phyloP scores from a whole-genome alignment of 2,797 vertebrate species.

The Molossus molossus region DNA sequence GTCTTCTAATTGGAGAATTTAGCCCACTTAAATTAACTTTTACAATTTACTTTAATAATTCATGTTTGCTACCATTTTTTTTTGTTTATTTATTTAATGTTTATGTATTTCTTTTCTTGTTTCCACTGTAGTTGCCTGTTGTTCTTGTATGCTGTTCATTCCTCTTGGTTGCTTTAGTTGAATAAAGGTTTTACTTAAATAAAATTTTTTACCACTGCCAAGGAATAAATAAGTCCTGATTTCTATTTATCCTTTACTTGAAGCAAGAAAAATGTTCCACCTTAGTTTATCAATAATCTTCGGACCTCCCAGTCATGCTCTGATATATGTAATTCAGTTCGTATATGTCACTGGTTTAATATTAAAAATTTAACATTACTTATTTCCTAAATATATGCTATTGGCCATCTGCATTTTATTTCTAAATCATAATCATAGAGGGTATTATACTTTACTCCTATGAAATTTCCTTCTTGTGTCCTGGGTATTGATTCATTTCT shows the following conservation, averaged over 20 bases:
- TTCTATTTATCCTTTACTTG: background rate
- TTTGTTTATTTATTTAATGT: background rate
- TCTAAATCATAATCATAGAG: background rate
- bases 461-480: background rate
- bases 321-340: too few species aligned
- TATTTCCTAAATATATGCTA: background rate
- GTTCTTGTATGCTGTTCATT: background rate
- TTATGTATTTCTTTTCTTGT: background rate
- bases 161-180: background rate
- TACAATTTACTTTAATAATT: background rate
- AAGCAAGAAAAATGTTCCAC: background rate
- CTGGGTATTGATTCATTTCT: background rate
- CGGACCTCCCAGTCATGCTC: background rate
- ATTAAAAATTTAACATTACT: background rate
- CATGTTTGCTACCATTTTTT: background rate
- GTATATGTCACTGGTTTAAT: too few species aligned
- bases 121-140: background rate
- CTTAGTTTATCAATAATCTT: background rate
- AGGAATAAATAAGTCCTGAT: background rate
- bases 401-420: background rate
- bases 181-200: background rate
- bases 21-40: background rate
- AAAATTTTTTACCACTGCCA: background rate
- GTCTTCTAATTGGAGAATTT: background rate
- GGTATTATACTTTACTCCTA: background rate